These are phyloP conservation scores for Bambusicola thoracicus DNA, from an alignment of 2,113 vertebrate species.

Conservation along the genomic window DNA sequence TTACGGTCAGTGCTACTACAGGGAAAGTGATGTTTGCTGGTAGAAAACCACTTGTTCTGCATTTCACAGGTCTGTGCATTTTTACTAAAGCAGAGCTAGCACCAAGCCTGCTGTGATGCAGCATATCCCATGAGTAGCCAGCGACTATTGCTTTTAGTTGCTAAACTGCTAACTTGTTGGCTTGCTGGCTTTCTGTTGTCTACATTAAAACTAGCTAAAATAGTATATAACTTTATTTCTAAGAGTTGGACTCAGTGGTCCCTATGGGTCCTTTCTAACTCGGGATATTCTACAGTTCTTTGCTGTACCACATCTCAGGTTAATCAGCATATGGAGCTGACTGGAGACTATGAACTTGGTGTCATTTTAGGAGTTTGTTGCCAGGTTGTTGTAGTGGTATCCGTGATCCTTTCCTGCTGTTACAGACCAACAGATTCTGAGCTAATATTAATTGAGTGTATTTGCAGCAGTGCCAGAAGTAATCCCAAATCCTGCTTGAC, in stretches of 20 bases:
- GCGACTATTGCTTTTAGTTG: background rate
- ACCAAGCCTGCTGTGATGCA: background rate
- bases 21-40: background rate
- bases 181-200: background rate
- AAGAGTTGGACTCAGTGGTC: too few relatives aligned
- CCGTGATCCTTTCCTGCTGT: background rate
- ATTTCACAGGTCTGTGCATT: background rate
- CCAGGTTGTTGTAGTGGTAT: background rate
- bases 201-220: background rate
- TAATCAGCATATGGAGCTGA: background rate
- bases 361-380: background rate
- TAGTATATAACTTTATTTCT: rapidly evolving
- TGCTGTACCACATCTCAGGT: background rate
- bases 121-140: background rate
- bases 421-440: background rate
- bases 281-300: background rate
- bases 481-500: background rate
- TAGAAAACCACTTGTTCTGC: background rate
- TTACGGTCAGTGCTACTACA: background rate
- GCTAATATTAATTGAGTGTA: background rate
- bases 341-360: background rate
- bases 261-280: too few relatives aligned
- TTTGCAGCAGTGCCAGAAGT: background rate
- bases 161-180: background rate
- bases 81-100: background rate